Base-by-base conservation (phyloP, 2,888 invertebrate species). In the Eurois occulta region DNA sequence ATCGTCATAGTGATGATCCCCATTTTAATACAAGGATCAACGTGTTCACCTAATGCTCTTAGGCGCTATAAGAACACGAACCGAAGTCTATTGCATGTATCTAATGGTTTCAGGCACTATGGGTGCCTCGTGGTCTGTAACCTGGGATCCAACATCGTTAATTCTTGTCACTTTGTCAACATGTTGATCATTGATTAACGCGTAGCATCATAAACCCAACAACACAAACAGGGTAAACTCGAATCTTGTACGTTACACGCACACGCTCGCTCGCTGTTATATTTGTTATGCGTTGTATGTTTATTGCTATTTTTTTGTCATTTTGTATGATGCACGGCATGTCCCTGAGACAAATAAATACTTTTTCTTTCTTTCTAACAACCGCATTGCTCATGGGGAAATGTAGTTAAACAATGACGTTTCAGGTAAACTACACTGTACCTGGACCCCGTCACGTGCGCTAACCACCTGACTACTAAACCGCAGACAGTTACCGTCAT, bases 381-480 rank as follows among this genome's bases (percentile, higher is more conserved):
- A 43, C n/a, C 10, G 28, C 13, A 70, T 70, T 55, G 16, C 52
- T 28, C 41, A 70, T 41, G n/a, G n/a, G 21, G 8, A 65, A 41
- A 21, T 43, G 21, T 1, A 24, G 16, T 5, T 60, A 10, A 65
- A 16, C 24, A 10, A 65, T 78, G 78, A 60, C 60, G 66, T 35
- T 38, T 13, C 55, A 58, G 60, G 66, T 72, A 62, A 48, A 65
- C 24, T 41, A 65, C 16, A 10, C 1, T n/a, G 2, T 46, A 65
- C 83, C 84, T 84, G 85, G 2, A 10, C 2, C 4, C 16, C 7
- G 81, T 85, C 83, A 84, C 83, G 83, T 64, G 70, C 81, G 41
- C 58, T 62, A 0, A n/a, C 35, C 62, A 66, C 71, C 81, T 84
- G 68, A 77, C 85, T 55, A 32, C 5, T 35, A 18, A n/a, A 84